A percentile compares a stretch with the other conserved stretches of the same genome.
Evolutionary conservation across 1,140 invertebrate genomes (phyloP).

Genomic region (Drosophila virilis): DNA sequence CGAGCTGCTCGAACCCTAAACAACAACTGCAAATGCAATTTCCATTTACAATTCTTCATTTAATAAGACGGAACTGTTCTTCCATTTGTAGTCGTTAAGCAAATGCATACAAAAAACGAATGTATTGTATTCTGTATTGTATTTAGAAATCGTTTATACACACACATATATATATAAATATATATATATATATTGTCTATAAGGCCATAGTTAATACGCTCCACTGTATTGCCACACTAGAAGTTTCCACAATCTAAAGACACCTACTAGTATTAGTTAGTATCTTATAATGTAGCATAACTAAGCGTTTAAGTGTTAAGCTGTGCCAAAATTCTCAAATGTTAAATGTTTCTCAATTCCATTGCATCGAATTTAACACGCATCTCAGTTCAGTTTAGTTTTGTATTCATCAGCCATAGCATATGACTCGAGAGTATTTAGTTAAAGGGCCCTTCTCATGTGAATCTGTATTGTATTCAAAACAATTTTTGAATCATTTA

Average conservation of each 20-base stretch:
- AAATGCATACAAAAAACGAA: constrained; percentile 14
- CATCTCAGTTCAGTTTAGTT: constrained; percentile 28
- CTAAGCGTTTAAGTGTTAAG: constrained; percentile 47
- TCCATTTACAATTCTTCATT: constrained; percentile 39
- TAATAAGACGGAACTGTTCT: constrained; percentile 44
- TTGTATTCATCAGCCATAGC: constrained; percentile 3
- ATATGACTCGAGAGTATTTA: constrained; percentile 9
- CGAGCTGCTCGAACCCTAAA: constrained; percentile 81
- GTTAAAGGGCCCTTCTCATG: background rate
- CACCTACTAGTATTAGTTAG: constrained; percentile 44
- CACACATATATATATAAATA: background rate
- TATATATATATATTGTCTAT: background rate
- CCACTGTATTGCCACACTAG: constrained; percentile 40
- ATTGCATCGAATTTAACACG: constrained; percentile 25
- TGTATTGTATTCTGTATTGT: constrained; percentile 7
- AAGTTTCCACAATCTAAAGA: constrained; percentile 7
- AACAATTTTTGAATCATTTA: background rate
- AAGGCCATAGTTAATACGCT: constrained; percentile 17
- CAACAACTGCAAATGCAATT: constrained; percentile 43
- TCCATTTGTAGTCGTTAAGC: constrained; percentile 42
- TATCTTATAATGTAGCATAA: constrained; percentile 3
- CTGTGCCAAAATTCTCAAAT: constrained; percentile 63
- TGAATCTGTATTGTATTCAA: background rate
- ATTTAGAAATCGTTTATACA: background rate
- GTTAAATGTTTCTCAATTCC: constrained; percentile 10